Evolutionary conservation across 1,140 invertebrate species (phyloP).

Genomic region (Hylaeus anthracinus): DNA sequence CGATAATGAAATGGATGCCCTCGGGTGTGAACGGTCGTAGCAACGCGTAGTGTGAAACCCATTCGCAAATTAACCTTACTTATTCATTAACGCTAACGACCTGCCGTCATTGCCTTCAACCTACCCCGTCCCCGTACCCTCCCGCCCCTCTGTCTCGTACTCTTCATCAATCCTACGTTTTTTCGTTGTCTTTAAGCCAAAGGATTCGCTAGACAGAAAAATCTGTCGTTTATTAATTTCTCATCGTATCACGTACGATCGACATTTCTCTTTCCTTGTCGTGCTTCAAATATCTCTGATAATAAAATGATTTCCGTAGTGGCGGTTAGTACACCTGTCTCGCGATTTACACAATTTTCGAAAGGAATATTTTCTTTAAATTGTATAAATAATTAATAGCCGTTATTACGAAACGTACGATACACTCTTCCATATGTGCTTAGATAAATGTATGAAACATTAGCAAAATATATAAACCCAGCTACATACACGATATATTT

Average conservation of each 20-base stretch:
- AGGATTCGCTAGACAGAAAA: slow-evolving; percentile 25
- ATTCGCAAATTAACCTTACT: slow-evolving; percentile 78
- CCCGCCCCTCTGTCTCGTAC: slow-evolving; percentile 3
- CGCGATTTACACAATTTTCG: no score
- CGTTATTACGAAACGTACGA: no score
- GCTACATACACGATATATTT: no score
- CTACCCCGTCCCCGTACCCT: slow-evolving; percentile 11
- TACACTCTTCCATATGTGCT: no score
- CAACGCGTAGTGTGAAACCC: slow-evolving; percentile 70
- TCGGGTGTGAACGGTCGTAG: slow-evolving; percentile 60
- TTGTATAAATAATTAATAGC: no score
- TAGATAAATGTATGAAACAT: no score
- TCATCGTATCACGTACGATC: slow-evolving; percentile 30
- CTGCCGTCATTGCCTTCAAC: slow-evolving; percentile 54
- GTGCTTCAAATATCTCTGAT: no score
- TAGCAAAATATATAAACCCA: no score
- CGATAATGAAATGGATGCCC: slow-evolving; percentile 78
- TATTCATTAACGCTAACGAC: slow-evolving; percentile 78
- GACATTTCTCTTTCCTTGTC: neutral
- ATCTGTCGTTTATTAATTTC: slow-evolving; percentile 52
- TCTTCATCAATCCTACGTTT: slow-evolving; percentile 16
- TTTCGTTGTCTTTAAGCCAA: neutral
- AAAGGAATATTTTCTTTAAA: no score
- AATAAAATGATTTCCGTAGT: no score
- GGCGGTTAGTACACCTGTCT: no score